Evolutionary conservation across 2,888 invertebrate genomes (phyloP).

Genomic region (Iselma pallidipennis): DNA sequence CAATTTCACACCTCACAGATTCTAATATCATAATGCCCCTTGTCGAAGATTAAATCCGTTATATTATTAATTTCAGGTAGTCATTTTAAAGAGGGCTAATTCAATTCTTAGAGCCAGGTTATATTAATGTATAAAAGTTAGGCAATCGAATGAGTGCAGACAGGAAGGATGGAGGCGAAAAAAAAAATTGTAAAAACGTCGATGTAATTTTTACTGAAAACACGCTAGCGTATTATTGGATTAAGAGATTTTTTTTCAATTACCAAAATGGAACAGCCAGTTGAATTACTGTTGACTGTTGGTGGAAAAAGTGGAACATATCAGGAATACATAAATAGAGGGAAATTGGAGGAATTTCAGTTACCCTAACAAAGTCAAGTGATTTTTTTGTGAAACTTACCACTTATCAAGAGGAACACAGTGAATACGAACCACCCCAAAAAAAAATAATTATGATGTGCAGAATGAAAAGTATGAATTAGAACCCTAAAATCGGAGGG

Average conservation of each 20-base stretch:
- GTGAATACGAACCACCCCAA: no score
- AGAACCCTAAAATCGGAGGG: neutral
- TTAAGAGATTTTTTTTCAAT: neutral
- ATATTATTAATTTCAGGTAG: constrained; percentile 38
- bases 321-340: neutral
- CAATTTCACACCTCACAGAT: constrained; percentile 51
- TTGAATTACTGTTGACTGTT: neutral
- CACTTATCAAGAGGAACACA: no score
- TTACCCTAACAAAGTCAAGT: no score
- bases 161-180: no score
- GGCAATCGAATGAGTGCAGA: no score
- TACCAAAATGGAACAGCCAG: neutral
- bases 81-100: constrained; percentile 30
- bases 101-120: constrained; percentile 24
- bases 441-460: no score
- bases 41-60: constrained; percentile 33
- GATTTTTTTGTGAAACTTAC: neutral
- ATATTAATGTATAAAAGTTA: no score
- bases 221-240: neutral
- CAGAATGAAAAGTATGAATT: neutral
- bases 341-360: no score
- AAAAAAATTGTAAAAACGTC: neutral
- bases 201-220: neutral
- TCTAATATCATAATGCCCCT: constrained; percentile 46
- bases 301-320: neutral